Base-by-base conservation (phyloP, 2,888 invertebrate species). In the Stenodera caucasica region DNA sequence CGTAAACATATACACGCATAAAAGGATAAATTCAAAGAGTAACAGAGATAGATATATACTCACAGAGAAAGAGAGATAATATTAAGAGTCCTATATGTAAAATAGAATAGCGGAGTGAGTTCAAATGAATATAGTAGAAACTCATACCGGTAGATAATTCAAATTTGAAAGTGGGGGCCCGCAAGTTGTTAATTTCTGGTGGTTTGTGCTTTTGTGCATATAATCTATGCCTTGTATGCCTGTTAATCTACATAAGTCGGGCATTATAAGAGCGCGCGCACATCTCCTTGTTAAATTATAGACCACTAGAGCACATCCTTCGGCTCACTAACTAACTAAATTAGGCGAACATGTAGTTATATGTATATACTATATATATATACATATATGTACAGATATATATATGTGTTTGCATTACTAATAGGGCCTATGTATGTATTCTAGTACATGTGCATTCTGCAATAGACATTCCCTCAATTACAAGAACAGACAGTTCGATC, bases 381-480 rank as follows among this genome's bases (percentile, higher is more conserved):
- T n/a, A 14, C 7, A 6, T 35, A 15, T 37, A 18, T 40, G 11
- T 8, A 30, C 30, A 9, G n/a, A n/a, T 37, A 33, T n/a, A 8
- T 37, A 6, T 37, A 21, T 21, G 21, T 45, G 45, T 45, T 45
- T 45, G 45, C 12, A 21, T 45, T 11, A 45, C 45, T 21, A 45
- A 45, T 45, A 11, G 45, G 45, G 21, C 12, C 23, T 23, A 7
- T 23, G 23, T 23, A 11, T 9, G 2, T 40, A 8, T 21, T 26
- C 1, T 32, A 11, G 61, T 58, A 65, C 61, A 63, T 65, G 60
- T 67, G 67, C 67, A 67, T 67, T 65, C 64, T 67, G 67, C 65
- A 67, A 60, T 58, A 58, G 60, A 60, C 65, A 65, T 65, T 65
- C 60, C 61, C 61, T 54, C 59, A 64, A 65, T 65, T 67, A 62